Percentiles rank a stretch among this genome's conserved stretches.
Conservation (phyloP, 2,113 vertebrate species). For the Lates calcarifer region DNA sequence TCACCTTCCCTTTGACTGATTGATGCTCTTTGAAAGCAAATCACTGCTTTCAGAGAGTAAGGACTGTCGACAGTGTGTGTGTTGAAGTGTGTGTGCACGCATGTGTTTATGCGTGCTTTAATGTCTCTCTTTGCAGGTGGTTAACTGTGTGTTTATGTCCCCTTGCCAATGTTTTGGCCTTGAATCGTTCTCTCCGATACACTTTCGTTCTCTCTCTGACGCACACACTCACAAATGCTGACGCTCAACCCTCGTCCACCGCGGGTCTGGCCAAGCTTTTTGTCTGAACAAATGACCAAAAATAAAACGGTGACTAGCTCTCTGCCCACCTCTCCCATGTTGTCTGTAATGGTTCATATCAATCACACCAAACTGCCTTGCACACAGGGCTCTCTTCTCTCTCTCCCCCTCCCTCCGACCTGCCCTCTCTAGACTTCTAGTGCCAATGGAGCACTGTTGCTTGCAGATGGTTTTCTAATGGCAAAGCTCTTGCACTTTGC, state of each 20-base stretch:
- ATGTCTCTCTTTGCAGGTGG: slow-evolving; percentile 31
- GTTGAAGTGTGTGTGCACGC: not conserved
- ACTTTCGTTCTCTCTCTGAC: not conserved
- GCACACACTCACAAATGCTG: slow-evolving; percentile 17
- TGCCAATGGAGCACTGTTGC: slow-evolving; percentile 76
- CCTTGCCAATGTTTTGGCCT: slow-evolving; percentile 31
- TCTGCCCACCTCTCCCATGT: slow-evolving; percentile 67
- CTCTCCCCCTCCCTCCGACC: slow-evolving; percentile 43
- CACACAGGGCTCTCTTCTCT: slow-evolving; percentile 34
- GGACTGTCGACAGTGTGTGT: not conserved
- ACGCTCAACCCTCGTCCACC: slow-evolving; percentile 26
- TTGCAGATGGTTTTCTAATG: slow-evolving; percentile 82
- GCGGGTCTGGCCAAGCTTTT: slow-evolving; percentile 54
- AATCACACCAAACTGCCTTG: slow-evolving; percentile 77
- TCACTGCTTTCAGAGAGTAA: slow-evolving; percentile 15
- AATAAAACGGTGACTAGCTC: slow-evolving; percentile 73
- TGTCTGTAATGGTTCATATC: slow-evolving; percentile 79
- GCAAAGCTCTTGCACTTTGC: slow-evolving; percentile 65
- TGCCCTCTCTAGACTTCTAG: slow-evolving; percentile 63
- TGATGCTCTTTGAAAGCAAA: slow-evolving; percentile 39
- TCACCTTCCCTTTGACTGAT: slow-evolving; percentile 41
- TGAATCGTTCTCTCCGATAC: not conserved
- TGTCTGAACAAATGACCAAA: slow-evolving; percentile 74
- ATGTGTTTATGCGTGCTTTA: slow-evolving; percentile 1
- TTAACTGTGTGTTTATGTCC: slow-evolving; percentile 34